Conservation (phyloP, 2,113 vertebrate species). For the Larimichthys crocea region DNA sequence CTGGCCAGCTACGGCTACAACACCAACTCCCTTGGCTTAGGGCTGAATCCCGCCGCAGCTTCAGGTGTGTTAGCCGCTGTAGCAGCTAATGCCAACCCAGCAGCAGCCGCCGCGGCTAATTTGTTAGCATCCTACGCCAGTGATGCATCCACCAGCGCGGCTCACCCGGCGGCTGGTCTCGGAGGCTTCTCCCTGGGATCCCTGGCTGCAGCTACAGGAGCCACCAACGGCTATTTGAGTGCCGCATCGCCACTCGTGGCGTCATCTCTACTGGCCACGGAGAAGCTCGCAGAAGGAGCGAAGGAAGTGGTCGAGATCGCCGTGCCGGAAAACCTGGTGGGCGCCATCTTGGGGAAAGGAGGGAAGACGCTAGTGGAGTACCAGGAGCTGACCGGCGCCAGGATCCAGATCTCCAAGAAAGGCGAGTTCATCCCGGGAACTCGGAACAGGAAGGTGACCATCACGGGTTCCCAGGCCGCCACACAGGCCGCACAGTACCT, state of each 20-base stretch:
- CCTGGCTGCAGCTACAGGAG: slow-evolving; percentile 87
- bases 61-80: slow-evolving; percentile 91
- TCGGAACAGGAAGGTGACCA: slow-evolving; percentile 96
- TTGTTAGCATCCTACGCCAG: slow-evolving; percentile 92
- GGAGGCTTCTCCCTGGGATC: slow-evolving; percentile 91
- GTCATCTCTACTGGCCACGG: slow-evolving; percentile 89
- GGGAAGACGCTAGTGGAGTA: slow-evolving; percentile 97
- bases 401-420: slow-evolving; percentile 98
- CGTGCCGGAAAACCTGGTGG: slow-evolving; percentile 95
- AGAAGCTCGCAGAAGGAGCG: slow-evolving; percentile 90
- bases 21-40: slow-evolving; percentile 93
- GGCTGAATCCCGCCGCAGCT: slow-evolving; percentile 91
- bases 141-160: slow-evolving; percentile 85
- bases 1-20: slow-evolving; percentile 96
- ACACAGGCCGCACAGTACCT: slow-evolving; percentile 96
- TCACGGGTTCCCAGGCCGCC: slow-evolving; percentile 93
- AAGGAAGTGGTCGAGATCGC: slow-evolving; percentile 96
- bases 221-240: slow-evolving; percentile 92
- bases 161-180: slow-evolving; percentile 82
- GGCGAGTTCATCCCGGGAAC: slow-evolving; percentile 96
- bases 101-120: slow-evolving; percentile 91
- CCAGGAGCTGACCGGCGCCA: slow-evolving; percentile 95
- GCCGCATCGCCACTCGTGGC: slow-evolving; percentile 89
- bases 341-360: slow-evolving; percentile 95
- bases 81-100: slow-evolving; percentile 91